These are phyloP conservation scores for Eupithecia subumbrata DNA, from an alignment of 2,888 invertebrate species.

Conservation along the genomic window DNA sequence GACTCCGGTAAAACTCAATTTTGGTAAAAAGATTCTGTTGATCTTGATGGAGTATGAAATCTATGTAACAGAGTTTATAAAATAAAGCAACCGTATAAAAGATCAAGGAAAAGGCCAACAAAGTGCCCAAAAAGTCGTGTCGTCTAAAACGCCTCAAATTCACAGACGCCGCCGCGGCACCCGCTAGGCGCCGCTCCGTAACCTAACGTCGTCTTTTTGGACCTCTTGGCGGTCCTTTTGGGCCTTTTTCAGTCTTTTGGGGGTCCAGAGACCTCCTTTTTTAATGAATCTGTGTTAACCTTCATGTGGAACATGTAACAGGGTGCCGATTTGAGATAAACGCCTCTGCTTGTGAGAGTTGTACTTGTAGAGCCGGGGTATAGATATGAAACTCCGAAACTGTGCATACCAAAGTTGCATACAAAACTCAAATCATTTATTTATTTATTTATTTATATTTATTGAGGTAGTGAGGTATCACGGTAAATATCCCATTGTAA, in stretches of 20 bases:
- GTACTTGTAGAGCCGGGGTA: not conserved
- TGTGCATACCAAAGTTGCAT: too few relatives aligned
- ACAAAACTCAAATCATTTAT: too few relatives aligned
- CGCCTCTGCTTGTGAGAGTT: slow-evolving; percentile 50
- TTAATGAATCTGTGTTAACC: slow-evolving; percentile 84
- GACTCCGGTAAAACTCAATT: too few relatives aligned
- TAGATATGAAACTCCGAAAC: slow-evolving; percentile 18
- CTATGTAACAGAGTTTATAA: too few relatives aligned
- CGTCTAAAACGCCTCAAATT: slow-evolving; percentile 68
- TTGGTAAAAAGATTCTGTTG: too few relatives aligned
- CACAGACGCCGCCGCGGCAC: slow-evolving; percentile 79
- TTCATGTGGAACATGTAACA: slow-evolving; percentile 80
- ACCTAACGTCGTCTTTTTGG: slow-evolving; percentile 79
- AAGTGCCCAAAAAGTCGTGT: slow-evolving; percentile 48
- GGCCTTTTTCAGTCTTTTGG: slow-evolving; percentile 82
- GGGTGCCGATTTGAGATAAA: slow-evolving; percentile 83
- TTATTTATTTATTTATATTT: too few relatives aligned
- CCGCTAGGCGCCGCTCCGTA: slow-evolving; percentile 81
- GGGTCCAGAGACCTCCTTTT: slow-evolving; percentile 78
- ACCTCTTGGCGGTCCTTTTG: slow-evolving; percentile 47
- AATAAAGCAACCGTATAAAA: not conserved
- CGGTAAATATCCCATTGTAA: too few relatives aligned
- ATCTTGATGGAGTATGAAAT: too few relatives aligned
- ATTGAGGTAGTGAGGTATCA: too few relatives aligned
- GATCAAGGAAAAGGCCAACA: not conserved